phyloP scores from a whole-genome alignment of 1,140 invertebrate species.

The Ceratina japonica region DNA sequence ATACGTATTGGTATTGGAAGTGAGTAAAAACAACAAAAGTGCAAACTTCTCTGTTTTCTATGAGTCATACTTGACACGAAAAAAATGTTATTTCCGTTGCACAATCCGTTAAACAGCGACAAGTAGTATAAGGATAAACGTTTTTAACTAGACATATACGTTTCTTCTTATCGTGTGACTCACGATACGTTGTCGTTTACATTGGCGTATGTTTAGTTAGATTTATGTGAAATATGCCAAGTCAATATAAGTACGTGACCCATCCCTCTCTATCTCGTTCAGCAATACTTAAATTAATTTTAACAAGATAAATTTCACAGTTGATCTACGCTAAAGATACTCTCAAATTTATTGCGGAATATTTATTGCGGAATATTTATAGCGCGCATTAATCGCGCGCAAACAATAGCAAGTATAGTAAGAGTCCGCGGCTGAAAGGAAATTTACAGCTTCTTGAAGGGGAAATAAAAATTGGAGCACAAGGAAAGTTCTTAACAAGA shows the following conservation, averaged over 20 bases:
- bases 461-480: neutral
- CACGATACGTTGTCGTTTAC: neutral
- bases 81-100: neutral
- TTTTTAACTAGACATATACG: neutral
- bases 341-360: neutral
- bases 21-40: neutral
- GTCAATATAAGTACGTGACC: neutral
- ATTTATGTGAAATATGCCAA: neutral
- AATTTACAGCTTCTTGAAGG: neutral
- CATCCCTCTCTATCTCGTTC: too few species aligned
- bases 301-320: neutral
- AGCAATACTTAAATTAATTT: neutral
- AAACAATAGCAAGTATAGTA: neutral
- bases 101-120: neutral
- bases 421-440: neutral
- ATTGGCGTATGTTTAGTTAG: slow-evolving; percentile 10
- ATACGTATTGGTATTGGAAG: neutral
- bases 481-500: too few species aligned
- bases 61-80: neutral
- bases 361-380: too few species aligned
- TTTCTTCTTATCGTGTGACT: slow-evolving; percentile 32
- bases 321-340: neutral
- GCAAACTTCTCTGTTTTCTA: neutral
- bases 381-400: neutral
- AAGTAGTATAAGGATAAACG: neutral